Evolutionary conservation across 2,113 vertebrate genomes (phyloP).

Genomic region (Engraulis encrasicolus): DNA sequence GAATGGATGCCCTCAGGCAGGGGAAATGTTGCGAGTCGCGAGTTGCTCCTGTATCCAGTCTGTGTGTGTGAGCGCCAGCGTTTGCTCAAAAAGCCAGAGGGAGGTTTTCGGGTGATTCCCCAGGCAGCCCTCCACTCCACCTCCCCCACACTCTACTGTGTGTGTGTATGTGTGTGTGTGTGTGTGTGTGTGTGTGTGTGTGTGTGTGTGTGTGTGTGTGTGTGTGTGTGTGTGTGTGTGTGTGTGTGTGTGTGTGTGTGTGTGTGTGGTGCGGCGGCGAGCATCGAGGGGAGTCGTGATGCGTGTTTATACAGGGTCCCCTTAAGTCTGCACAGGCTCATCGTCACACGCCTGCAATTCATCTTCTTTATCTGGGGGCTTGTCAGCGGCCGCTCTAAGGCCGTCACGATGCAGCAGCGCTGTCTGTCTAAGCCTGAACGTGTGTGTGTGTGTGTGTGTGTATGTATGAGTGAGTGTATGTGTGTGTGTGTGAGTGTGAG

Average conservation of each 20-base stretch:
- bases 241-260: neutral
- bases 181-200: neutral
- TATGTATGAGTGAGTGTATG: too few species aligned
- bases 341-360: constrained; percentile 24
- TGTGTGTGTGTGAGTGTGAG: neutral
- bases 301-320: constrained; percentile 15
- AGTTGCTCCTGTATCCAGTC: neutral
- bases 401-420: neutral
- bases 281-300: constrained; percentile 25
- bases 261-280: neutral
- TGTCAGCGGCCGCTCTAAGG: constrained; percentile 16
- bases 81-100: too few species aligned
- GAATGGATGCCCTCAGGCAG: neutral
- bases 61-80: constrained; percentile 5
- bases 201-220: neutral
- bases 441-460: neutral
- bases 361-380: constrained; percentile 37
- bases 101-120: too few species aligned
- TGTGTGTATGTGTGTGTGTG: neutral
- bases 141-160: too few species aligned
- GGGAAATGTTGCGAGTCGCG: neutral
- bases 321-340: constrained; percentile 31
- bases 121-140: too few species aligned
- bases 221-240: neutral
- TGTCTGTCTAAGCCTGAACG: constrained; percentile 26